Evolutionary conservation across 2,113 vertebrate genomes (phyloP), one percentile per base, ranked within the genome.

Genomic region (Entelurus aequoreus): DNA sequence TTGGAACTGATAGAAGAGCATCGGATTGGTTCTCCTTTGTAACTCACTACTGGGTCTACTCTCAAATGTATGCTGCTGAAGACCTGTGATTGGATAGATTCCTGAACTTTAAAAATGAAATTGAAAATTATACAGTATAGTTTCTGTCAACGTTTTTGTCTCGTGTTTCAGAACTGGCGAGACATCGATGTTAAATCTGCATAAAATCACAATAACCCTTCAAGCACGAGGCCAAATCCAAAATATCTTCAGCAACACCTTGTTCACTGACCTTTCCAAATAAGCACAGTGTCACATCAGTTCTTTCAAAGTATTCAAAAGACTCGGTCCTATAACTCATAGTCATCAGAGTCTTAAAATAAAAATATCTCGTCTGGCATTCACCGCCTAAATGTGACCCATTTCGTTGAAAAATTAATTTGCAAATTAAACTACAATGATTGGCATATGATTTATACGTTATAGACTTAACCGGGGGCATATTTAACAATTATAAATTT

Each of bases 401-500:
- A 62, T 46, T 54, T 71, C 42, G 60, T 69, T 42, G 13, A 47
- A 64, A 28, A 67, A 79, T 79, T 70, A 60, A 75, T 72, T 55
- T 60, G 60, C 65, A 67, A 71, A 73, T 54, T 63, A 66, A 79
- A 71, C 52, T 76, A 58, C 35, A 76, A 74, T 75, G 66, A 66
- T 40, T 55, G 56, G 55, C 78, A 77, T 80, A 71, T 76, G 70
- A 78, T 81, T 72, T 51, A 56, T 63, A 67, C 62, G 65, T 72
- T 78, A 71, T 38, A 79, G 74, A 54, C 51, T 77, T 68, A 71
- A 80, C 80, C 75, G 79, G 68, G 74, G 72, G 78, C 71, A 53
- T 28, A 28, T 46, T 73, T 47, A 69, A 63, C 65, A 70, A 53
- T 68, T 67, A 72, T 48, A 74, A 72, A 74, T 69, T 69, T 82